These are phyloP conservation scores for Perithous albicinctus DNA, from an alignment of 2,888 invertebrate genomes.

Conservation along the genomic window DNA sequence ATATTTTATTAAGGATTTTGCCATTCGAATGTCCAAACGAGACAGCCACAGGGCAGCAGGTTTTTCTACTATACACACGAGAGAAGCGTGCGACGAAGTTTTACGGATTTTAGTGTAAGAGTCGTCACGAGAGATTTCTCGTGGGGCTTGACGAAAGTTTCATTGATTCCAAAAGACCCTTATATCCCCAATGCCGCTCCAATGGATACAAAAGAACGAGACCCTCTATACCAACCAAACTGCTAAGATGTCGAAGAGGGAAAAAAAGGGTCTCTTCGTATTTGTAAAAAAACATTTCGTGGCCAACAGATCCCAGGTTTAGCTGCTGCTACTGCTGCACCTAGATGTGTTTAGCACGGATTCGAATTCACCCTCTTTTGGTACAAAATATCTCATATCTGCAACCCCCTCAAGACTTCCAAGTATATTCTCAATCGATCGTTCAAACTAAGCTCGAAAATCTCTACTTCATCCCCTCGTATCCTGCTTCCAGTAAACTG, in stretches of 20 bases:
- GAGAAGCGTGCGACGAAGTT: conserved; percentile 43
- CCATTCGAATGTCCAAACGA: conserved; percentile 12
- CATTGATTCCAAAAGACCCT: conserved; percentile 44
- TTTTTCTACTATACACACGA: not conserved
- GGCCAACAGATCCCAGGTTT: not conserved
- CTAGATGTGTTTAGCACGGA: conserved; percentile 1
- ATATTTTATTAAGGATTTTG: conserved; percentile 38
- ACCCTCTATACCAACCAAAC: not conserved
- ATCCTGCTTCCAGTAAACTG: not conserved
- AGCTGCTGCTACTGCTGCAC: not conserved
- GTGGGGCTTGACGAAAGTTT: conserved; percentile 22
- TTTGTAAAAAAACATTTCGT: conserved; percentile 4
- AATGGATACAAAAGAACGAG: not conserved
- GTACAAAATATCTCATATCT: conserved; percentile 7
- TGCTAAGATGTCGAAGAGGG: not conserved
- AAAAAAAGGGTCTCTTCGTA: conserved; percentile 1
- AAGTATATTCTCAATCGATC: conserved; percentile 4
- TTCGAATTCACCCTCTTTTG: not conserved
- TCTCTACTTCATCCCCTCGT: not conserved
- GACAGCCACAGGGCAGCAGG: not conserved
- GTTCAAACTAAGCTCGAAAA: not conserved
- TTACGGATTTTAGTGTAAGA: conserved; percentile 28
- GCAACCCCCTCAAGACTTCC: conserved; percentile 6
- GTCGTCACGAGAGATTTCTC: conserved; percentile 30
- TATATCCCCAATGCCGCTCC: conserved; percentile 5